Percentiles rank a stretch among this genome's conserved stretches.
Conservation (phyloP, 2,113 vertebrate genomes). For the Cygnus atratus region DNA sequence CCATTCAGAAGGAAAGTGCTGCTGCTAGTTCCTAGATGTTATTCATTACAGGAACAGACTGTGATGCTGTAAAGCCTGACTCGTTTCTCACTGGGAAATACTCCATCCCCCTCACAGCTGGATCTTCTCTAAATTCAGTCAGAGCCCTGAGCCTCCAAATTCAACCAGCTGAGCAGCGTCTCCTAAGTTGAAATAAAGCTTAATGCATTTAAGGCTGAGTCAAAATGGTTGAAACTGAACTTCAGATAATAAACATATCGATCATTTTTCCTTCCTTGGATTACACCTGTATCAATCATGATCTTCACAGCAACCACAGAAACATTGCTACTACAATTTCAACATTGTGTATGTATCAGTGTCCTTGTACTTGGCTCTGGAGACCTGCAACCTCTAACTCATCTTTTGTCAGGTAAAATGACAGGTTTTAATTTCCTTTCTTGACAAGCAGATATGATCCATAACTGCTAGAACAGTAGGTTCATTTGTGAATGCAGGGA, state of each 20-base stretch:
- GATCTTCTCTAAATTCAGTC: not conserved
- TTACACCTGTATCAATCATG: constrained; percentile 22
- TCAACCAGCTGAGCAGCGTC: not conserved
- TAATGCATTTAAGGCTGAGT: not conserved
- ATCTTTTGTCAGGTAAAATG: constrained; percentile 3
- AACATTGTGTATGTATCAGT: not conserved
- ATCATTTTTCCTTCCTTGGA: not conserved
- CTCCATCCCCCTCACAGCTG: not conserved
- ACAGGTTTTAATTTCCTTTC: not conserved
- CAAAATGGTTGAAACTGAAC: not conserved
- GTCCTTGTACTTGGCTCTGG: not conserved
- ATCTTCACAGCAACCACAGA: not conserved
- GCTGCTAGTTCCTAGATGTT: not conserved
- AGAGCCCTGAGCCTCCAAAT: not conserved
- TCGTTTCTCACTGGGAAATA: not conserved
- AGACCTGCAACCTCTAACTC: not conserved
- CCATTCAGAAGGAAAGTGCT: not conserved
- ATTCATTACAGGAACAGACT: not conserved
- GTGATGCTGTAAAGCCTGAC: not conserved
- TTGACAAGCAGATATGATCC: not conserved
- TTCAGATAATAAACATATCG: constrained; percentile 41
- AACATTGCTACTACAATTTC: not conserved
- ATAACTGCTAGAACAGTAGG: not conserved
- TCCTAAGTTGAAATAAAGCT: not conserved
- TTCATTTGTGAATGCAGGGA: constrained; percentile 4